These are phyloP conservation scores for Apoda limacodes DNA, from an alignment of 2,888 invertebrate genomes.

Conservation along the genomic window DNA sequence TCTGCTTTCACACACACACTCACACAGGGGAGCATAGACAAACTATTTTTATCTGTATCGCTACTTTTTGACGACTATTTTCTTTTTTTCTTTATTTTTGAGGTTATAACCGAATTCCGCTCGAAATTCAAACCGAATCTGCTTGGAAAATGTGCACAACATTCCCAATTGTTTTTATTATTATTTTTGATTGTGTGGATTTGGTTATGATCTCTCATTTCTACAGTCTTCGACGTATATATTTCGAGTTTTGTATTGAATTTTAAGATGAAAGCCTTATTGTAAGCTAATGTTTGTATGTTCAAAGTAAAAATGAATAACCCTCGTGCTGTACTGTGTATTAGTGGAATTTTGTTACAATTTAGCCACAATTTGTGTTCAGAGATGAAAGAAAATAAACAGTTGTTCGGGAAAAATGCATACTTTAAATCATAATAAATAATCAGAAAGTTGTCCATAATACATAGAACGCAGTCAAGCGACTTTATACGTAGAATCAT, in stretches of 20 bases:
- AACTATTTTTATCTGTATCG: slow-evolving; percentile 28
- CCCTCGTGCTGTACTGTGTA: slow-evolving; percentile 47
- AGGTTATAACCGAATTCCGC: slow-evolving; percentile 33
- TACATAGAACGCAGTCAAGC: slow-evolving; percentile 34
- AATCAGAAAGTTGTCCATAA: slow-evolving; percentile 34
- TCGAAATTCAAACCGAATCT: slow-evolving; percentile 9
- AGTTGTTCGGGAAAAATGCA: slow-evolving; percentile 44
- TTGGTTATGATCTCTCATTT: slow-evolving; percentile 38
- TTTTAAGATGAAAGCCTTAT: slow-evolving; percentile 39
- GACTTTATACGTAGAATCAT: not conserved
- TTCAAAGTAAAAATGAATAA: slow-evolving; percentile 38
- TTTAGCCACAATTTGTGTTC: slow-evolving; percentile 66
- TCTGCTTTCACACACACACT: slow-evolving; percentile 71
- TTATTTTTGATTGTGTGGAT: slow-evolving; percentile 23
- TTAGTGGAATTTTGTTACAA: slow-evolving; percentile 47
- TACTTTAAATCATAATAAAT: slow-evolving; percentile 53
- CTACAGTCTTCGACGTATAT: slow-evolving; percentile 31
- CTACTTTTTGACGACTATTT: slow-evolving; percentile 1
- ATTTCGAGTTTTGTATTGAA: slow-evolving; percentile 41
- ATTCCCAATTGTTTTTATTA: slow-evolving; percentile 29
- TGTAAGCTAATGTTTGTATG: slow-evolving; percentile 44
- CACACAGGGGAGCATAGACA: slow-evolving; percentile 53
- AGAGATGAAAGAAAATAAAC: slow-evolving; percentile 56
- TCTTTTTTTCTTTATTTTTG: slow-evolving; percentile 17
- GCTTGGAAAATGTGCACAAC: slow-evolving; percentile 19